Conservation (phyloP, 53 echinoderm and acorn worm genomes). For the Paelopatides confundens region DNA sequence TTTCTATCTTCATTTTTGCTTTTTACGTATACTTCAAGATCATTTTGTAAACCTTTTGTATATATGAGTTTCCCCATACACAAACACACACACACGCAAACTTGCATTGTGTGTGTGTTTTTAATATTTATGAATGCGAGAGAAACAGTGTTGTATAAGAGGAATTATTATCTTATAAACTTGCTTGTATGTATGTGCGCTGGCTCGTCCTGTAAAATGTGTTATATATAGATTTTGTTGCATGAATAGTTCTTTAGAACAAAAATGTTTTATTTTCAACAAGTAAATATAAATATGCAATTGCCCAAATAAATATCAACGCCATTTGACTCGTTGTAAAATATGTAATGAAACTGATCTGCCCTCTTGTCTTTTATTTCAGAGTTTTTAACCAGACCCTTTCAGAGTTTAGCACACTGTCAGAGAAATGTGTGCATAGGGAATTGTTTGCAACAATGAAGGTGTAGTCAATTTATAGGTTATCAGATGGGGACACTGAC, state of each 20-base stretch:
- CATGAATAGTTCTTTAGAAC: conserved; percentile 33
- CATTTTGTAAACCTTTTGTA: neutral
- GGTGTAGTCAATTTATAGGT: too few relatives aligned
- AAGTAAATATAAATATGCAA: conserved; percentile 19
- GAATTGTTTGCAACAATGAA: too few relatives aligned
- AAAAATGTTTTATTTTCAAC: conserved; percentile 43
- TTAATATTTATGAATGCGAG: neutral
- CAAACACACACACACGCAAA: neutral
- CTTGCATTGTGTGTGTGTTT: neutral
- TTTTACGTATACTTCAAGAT: neutral
- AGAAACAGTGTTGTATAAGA: conserved; percentile 6
- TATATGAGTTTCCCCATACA: neutral
- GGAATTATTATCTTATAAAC: neutral
- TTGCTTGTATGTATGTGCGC: conserved; percentile 34
- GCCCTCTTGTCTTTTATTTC: too few relatives aligned
- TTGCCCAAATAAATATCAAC: conserved; percentile 27
- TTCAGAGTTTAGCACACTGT: too few relatives aligned
- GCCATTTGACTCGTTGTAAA: conserved; percentile 26
- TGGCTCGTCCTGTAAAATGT: conserved; percentile 34
- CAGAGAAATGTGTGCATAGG: too few relatives aligned
- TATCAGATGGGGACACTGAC: too few relatives aligned
- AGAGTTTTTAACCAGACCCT: too few relatives aligned
- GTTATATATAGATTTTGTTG: conserved; percentile 28
- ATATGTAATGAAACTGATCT: neutral
- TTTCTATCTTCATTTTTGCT: neutral